Evolutionary conservation across 2,797 vertebrate genomes (phyloP).

Genomic region (Tapera naevia): DNA sequence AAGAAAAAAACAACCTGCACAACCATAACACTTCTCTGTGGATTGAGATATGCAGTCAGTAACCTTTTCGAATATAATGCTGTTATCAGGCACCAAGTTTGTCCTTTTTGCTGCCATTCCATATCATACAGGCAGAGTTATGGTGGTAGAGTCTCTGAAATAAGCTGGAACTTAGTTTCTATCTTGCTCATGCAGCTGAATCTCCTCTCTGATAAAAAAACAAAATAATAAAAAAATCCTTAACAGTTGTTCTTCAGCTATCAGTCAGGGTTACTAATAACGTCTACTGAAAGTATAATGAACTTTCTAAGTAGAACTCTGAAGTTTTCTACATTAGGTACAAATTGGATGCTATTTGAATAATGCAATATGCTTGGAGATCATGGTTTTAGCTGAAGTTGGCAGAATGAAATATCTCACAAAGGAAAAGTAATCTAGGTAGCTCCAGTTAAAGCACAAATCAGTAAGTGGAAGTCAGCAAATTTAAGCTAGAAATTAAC

Average conservation of each 20-base stretch:
- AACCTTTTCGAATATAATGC: neutral
- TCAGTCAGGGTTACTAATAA: neutral
- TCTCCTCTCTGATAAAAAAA: no score
- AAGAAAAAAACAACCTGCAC: neutral
- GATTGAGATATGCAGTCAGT: neutral
- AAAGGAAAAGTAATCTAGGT: neutral
- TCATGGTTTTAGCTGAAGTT: neutral
- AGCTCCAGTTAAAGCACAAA: neutral
- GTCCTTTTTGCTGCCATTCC: neutral
- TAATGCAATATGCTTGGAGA: neutral
- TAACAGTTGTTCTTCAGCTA: neutral
- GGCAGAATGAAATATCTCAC: neutral
- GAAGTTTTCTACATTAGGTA: neutral
- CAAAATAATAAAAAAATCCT: neutral
- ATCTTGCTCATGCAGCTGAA: neutral
- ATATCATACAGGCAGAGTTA: neutral
- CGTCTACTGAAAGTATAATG: neutral
- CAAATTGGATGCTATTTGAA: neutral
- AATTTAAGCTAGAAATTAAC: neutral
- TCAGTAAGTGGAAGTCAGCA: neutral
- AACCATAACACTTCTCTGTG: neutral
- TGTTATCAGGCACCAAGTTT: neutral
- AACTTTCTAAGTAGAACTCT: neutral
- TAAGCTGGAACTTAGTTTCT: conserved; percentile 11
- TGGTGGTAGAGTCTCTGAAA: neutral